Conservation (phyloP, 2,113 vertebrate genomes). For the Crotalus horridus region DNA sequence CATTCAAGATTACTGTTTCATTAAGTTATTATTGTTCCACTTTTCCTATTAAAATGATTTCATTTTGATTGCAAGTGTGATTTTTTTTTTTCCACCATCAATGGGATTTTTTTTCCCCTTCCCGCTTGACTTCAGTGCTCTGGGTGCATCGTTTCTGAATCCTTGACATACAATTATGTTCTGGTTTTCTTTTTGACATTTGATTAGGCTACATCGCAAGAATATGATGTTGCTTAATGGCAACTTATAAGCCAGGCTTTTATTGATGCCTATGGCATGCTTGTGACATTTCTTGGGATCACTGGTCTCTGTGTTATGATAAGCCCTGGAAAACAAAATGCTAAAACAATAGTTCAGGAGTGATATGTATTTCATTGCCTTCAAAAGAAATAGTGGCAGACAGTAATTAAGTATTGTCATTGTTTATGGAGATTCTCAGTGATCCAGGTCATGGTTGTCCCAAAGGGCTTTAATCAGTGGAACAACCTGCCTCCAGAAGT, state of each 20-base stretch:
- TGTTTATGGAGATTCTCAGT: not conserved
- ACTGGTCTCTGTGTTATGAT: conserved; percentile 1
- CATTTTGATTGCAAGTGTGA: conserved; percentile 37
- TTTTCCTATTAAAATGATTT: conserved; percentile 51
- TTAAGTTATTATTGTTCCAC: conserved; percentile 42
- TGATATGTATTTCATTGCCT: not conserved
- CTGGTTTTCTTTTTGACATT: conserved; percentile 41
- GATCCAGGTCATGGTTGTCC: not conserved
- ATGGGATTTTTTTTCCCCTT: not conserved
- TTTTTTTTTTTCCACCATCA: conserved; percentile 40
- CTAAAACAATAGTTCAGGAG: not conserved
- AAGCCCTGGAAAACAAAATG: conserved; percentile 5
- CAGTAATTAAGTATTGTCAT: not conserved
- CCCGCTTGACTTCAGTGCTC: conserved; percentile 32
- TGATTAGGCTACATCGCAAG: conserved; percentile 44
- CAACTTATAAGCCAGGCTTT: conserved; percentile 22
- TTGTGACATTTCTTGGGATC: conserved; percentile 18
- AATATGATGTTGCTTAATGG: conserved; percentile 26
- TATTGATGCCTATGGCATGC: conserved; percentile 28
- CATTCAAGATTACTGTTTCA: conserved; percentile 38
- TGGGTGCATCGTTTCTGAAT: conserved; percentile 51
- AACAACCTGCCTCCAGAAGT: not conserved
- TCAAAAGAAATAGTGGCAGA: not conserved
- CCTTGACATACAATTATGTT: conserved; percentile 52
- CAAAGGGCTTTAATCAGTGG: not conserved